These are phyloP conservation scores for Campoplex capitator DNA, from an alignment of 2,888 invertebrate genomes.

Conservation along the genomic window DNA sequence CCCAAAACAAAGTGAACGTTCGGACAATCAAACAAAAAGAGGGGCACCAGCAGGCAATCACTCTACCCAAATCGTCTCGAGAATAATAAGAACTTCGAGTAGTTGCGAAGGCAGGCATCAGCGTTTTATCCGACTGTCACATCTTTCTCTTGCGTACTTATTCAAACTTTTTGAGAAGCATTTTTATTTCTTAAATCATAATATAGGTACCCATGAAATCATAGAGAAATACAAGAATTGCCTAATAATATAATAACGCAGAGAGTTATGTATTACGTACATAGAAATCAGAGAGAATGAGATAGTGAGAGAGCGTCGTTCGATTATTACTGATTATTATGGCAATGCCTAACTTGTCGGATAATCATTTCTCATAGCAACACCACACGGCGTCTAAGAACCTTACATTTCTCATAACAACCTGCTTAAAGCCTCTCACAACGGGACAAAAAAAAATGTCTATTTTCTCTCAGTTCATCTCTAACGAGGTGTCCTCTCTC, in stretches of 20 bases:
- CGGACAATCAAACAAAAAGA: background rate
- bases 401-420: constrained; percentile 29
- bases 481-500: constrained; percentile 42
- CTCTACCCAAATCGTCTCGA: constrained; percentile 17
- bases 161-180: background rate
- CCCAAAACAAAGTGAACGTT: background rate
- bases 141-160: background rate
- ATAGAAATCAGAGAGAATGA: background rate
- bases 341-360: constrained; percentile 38
- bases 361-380: constrained; percentile 41
- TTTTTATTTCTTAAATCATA: background rate
- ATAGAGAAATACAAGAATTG: constrained; percentile 7
- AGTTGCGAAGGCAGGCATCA: background rate
- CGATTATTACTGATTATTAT: constrained; percentile 26
- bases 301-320: background rate
- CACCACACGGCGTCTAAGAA: constrained; percentile 22
- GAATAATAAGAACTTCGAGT: background rate
- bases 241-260: constrained; percentile 16
- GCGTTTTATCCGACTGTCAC: background rate
- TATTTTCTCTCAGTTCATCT: constrained; percentile 21
- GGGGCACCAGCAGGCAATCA: background rate
- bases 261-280: background rate
- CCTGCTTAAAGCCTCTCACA: constrained; percentile 25
- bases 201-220: constrained; percentile 18
- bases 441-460: constrained; percentile 17